Percentiles rank a stretch among this genome's conserved stretches.
These are phyloP conservation scores for Machaerirhynchus nigripectus DNA, from an alignment of 2,113 vertebrate species.

Conservation along the genomic window DNA sequence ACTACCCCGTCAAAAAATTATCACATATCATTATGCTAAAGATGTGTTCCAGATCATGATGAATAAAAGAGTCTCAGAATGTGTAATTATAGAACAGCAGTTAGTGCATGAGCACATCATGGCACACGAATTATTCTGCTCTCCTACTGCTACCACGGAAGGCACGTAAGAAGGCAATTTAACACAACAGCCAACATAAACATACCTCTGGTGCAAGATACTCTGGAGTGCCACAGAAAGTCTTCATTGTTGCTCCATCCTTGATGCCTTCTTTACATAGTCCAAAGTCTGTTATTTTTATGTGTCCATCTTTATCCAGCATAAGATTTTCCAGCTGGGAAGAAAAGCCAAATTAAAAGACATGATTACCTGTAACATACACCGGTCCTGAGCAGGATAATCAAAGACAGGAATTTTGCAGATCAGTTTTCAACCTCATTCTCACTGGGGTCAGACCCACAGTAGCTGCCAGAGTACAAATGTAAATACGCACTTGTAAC, in stretches of 20 bases:
- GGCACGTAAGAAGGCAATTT: background rate
- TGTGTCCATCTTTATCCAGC: constrained; percentile 97
- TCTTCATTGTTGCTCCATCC: constrained; percentile 97
- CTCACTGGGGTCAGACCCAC: background rate
- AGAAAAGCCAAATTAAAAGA: background rate
- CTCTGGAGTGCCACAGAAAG: constrained; percentile 97
- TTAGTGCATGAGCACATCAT: background rate
- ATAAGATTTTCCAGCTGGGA: constrained; percentile 95
- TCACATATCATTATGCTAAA: background rate
- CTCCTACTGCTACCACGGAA: background rate
- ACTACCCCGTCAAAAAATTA: background rate
- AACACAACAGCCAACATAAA: background rate
- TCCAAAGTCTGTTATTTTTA: constrained; percentile 98
- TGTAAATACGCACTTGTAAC: background rate
- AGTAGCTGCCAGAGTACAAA: background rate
- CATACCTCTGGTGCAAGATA: constrained; percentile 95
- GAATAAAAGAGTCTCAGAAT: background rate
- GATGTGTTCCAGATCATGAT: background rate
- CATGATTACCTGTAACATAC: background rate
- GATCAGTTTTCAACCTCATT: background rate
- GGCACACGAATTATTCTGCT: background rate
- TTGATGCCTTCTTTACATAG: constrained; percentile 98
- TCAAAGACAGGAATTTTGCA: background rate
- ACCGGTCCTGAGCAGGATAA: background rate
- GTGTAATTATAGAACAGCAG: background rate